phyloP scores from a whole-genome alignment of 53 echinoderm and acorn worm species.

The Holothuria leucospilota region DNA sequence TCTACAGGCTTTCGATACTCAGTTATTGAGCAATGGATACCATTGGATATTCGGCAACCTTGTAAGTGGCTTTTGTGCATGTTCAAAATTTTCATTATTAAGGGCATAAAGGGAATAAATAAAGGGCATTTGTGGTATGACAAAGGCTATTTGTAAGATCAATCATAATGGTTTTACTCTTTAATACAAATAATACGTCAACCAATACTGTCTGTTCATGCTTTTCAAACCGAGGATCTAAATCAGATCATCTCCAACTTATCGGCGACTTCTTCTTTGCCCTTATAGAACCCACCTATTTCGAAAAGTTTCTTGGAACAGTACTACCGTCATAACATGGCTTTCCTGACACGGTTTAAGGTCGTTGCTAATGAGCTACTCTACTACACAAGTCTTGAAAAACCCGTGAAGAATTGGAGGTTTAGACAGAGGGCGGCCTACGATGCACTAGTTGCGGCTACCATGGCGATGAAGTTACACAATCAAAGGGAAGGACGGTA shows the following conservation, averaged over 20 bases:
- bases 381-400: slow-evolving; percentile 55
- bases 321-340: slow-evolving; percentile 79
- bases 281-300: slow-evolving; percentile 37
- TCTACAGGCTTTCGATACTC: slow-evolving; percentile 72
- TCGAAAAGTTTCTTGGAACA: slow-evolving; percentile 72
- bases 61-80: slow-evolving; percentile 56
- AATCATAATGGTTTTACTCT: too few relatives aligned
- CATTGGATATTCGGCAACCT: slow-evolving; percentile 91
- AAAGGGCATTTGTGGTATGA: too few relatives aligned
- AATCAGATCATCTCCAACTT: too few relatives aligned
- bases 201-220: too few relatives aligned
- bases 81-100: neutral
- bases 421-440: slow-evolving; percentile 68
- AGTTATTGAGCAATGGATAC: slow-evolving; percentile 69
- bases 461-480: slow-evolving; percentile 42
- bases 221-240: too few relatives aligned
- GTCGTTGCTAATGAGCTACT: slow-evolving; percentile 43
- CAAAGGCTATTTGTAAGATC: too few relatives aligned
- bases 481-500: slow-evolving; percentile 32
- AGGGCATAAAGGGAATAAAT: too few relatives aligned
- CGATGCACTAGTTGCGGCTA: slow-evolving; percentile 61
- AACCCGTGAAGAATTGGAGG: slow-evolving; percentile 57
- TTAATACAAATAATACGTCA: too few relatives aligned
- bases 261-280: neutral
- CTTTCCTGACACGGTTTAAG: slow-evolving; percentile 70